phyloP scores from a whole-genome alignment of 2,797 vertebrate genomes.

The Taenioides sp. region DNA sequence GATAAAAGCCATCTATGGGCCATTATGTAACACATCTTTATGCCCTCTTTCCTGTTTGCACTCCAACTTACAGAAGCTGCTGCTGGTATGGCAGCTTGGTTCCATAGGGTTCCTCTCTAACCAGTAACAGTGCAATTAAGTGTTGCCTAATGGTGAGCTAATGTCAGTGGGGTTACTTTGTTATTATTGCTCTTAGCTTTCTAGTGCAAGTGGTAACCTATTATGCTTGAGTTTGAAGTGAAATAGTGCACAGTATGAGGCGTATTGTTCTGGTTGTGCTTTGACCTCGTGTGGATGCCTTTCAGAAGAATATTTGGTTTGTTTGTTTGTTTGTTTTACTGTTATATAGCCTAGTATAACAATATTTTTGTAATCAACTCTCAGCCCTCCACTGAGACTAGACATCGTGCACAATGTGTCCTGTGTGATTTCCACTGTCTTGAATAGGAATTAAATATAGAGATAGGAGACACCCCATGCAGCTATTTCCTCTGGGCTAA shows the following conservation, averaged over 20 bases:
- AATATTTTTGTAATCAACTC: background rate
- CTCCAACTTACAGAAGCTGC: slow-evolving; percentile 45
- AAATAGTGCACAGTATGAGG: slow-evolving; percentile 21
- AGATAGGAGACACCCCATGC: slow-evolving; percentile 47
- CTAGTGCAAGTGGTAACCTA: slow-evolving; percentile 24
- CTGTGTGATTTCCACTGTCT: slow-evolving; percentile 32
- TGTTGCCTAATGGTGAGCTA: slow-evolving; percentile 6
- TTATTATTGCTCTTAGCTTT: background rate
- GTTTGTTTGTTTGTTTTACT: background rate
- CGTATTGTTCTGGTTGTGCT: slow-evolving; percentile 18
- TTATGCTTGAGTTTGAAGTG: background rate
- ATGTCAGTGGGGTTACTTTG: background rate
- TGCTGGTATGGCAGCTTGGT: slow-evolving; percentile 26
- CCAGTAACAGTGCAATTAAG: slow-evolving; percentile 15
- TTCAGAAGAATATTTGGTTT: background rate
- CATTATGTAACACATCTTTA: slow-evolving; percentile 55
- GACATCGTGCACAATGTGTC: slow-evolving; percentile 8
- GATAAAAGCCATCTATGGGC: slow-evolving; percentile 19
- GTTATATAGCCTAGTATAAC: background rate
- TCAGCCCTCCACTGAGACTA: slow-evolving; percentile 10
- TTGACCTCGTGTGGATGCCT: slow-evolving; percentile 14
- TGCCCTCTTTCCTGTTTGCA: slow-evolving; percentile 13
- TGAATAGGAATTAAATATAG: slow-evolving; percentile 52
- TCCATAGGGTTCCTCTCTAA: background rate
- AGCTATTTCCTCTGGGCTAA: slow-evolving; percentile 43